Evolutionary conservation across 2,888 invertebrate species (phyloP).

Genomic region (Halocaridina rubra): DNA sequence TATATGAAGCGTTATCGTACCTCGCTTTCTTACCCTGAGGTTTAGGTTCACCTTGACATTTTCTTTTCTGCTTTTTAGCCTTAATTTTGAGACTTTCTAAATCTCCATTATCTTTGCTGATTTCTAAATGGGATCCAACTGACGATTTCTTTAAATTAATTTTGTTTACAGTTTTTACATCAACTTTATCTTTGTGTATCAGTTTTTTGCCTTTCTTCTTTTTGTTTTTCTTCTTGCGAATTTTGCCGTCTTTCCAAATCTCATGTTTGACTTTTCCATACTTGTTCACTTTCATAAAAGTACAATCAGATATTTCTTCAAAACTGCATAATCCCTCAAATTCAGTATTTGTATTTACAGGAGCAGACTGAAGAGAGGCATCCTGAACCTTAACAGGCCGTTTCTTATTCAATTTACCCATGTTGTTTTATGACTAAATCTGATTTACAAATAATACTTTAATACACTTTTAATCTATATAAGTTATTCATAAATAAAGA

Average conservation of each 20-base stretch:
- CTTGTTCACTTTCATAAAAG: slow-evolving; percentile 7
- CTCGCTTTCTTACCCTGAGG: slow-evolving; percentile 2
- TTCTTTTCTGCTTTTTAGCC: background rate
- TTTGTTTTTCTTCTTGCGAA: slow-evolving; percentile 1
- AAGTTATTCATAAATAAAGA: no score
- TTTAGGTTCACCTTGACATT: background rate
- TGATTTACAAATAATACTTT: no score
- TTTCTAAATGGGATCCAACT: background rate
- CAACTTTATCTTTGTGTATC: background rate
- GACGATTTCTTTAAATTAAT: background rate
- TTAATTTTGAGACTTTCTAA: background rate
- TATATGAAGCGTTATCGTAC: slow-evolving; percentile 24
- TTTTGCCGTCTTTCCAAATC: slow-evolving; percentile 39
- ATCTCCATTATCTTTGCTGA: background rate
- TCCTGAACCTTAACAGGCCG: background rate
- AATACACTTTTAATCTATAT: no score
- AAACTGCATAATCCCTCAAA: slow-evolving; percentile 47
- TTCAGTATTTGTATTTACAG: slow-evolving; percentile 9
- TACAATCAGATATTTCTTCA: slow-evolving; percentile 40
- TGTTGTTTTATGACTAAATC: background rate
- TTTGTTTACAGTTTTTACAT: background rate
- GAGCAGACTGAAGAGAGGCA: background rate
- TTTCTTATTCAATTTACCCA: background rate
- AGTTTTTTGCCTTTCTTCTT: background rate
- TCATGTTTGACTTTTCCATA: slow-evolving; percentile 22